These are phyloP conservation scores for Intellagama lesueurii DNA, from an alignment of 2,797 vertebrate genomes.

Conservation along the genomic window DNA sequence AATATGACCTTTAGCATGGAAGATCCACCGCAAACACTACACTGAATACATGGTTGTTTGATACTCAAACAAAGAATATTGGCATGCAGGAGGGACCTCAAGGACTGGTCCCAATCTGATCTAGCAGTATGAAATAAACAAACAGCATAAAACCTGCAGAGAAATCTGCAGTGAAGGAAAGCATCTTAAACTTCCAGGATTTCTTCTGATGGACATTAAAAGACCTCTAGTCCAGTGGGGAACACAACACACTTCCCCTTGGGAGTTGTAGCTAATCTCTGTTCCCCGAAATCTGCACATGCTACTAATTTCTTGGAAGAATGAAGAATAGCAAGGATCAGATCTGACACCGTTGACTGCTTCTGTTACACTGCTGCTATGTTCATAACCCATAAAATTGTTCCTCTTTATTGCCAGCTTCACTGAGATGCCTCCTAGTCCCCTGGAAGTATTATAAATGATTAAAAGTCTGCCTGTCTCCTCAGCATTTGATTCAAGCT, in stretches of 20 bases:
- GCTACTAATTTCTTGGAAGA: neutral
- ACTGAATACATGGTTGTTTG: neutral
- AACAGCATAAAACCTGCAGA: neutral
- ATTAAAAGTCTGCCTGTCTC: slow-evolving; percentile 6
- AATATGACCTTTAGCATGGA: neutral
- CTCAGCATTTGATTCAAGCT: neutral
- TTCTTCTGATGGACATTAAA: neutral
- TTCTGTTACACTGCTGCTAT: neutral
- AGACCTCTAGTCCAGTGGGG: neutral
- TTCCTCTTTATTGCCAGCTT: neutral
- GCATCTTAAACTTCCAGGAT: neutral
- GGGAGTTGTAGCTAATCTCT: neutral
- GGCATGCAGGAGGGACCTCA: neutral
- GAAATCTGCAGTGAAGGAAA: neutral
- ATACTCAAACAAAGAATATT: neutral
- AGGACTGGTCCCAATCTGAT: neutral
- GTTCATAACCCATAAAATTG: slow-evolving; percentile 11
- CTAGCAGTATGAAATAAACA: neutral
- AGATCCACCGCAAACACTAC: neutral
- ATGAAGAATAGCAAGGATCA: neutral
- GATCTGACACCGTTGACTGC: neutral
- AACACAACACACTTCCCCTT: neutral
- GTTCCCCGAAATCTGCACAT: neutral
- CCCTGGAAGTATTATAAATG: neutral
- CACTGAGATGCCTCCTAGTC: neutral